phyloP scores from a whole-genome alignment of 2,888 invertebrate genomes.

The Tricholauxania praeusta region DNA sequence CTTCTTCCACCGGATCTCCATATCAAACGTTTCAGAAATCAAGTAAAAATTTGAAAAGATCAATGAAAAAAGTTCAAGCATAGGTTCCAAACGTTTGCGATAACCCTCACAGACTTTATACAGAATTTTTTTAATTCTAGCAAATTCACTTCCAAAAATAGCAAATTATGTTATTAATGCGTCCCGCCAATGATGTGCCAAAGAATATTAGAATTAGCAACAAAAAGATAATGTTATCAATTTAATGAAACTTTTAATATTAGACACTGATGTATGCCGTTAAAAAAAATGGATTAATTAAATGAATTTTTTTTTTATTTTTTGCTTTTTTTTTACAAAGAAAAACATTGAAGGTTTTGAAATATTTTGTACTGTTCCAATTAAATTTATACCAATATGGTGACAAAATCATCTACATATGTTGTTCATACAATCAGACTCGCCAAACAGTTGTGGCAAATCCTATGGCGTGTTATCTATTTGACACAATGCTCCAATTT shows the following conservation, averaged over 20 bases:
- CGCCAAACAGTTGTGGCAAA: conserved; percentile 5
- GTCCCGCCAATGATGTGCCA: not conserved
- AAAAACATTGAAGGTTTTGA: too few relatives aligned
- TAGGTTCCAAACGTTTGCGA: conserved; percentile 2
- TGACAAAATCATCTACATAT: too few relatives aligned
- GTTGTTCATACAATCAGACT: too few relatives aligned
- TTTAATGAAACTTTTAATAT: too few relatives aligned
- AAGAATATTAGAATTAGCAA: conserved; percentile 1
- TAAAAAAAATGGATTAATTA: too few relatives aligned
- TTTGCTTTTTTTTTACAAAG: too few relatives aligned
- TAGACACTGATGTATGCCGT: too few relatives aligned
- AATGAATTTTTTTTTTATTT: too few relatives aligned
- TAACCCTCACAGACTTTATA: too few relatives aligned
- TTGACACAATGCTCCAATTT: conserved; percentile 27
- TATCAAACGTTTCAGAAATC: conserved; percentile 28
- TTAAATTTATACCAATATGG: too few relatives aligned
- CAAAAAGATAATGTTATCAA: too few relatives aligned
- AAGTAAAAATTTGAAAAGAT: conserved; percentile 29
- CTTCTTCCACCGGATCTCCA: conserved; percentile 16
- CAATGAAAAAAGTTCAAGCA: conserved; percentile 44
- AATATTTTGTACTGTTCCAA: too few relatives aligned
- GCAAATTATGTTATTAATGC: conserved; percentile 34
- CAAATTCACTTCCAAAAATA: conserved; percentile 35
- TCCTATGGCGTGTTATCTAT: conserved; percentile 16
- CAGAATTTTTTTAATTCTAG: not conserved